A percentile compares a stretch with the other conserved stretches of the same genome.
These are phyloP conservation scores for Eulemur coronatus DNA, from an alignment of 2,797 vertebrate species.

Conservation along the genomic window DNA sequence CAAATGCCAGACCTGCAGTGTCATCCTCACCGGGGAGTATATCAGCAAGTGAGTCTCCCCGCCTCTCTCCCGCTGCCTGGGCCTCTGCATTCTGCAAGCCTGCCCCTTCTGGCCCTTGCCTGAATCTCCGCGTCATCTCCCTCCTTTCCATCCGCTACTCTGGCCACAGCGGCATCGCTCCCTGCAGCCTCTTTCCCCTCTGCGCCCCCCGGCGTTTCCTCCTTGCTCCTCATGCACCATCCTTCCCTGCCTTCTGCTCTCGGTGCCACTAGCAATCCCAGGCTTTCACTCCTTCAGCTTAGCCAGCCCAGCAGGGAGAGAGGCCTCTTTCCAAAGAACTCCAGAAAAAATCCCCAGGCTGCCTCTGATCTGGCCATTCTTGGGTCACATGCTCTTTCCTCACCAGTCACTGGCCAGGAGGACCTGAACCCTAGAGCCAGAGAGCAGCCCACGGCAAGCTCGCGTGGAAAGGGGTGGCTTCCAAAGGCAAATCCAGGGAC, in stretches of 20 bases:
- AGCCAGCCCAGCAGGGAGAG: neutral
- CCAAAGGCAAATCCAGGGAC: neutral
- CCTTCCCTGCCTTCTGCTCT: neutral
- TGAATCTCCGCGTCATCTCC: neutral
- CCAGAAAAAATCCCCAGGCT: neutral
- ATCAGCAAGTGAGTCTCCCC: conserved; percentile 96
- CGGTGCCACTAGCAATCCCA: neutral
- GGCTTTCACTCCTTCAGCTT: neutral
- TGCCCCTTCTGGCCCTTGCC: accelerated
- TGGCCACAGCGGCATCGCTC: neutral
- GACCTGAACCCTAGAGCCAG: neutral
- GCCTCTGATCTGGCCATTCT: neutral
- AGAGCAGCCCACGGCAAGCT: neutral
- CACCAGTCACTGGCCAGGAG: neutral
- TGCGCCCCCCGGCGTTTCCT: neutral
- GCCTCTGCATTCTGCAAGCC: neutral
- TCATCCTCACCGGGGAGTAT: conserved; percentile 97
- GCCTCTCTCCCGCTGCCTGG: accelerated
- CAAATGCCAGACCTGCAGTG: conserved; percentile 96
- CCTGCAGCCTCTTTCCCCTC: neutral
- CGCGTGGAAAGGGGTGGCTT: neutral
- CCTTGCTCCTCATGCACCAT: neutral
- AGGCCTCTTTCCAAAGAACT: neutral
- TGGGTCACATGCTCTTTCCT: neutral
- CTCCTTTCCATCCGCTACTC: neutral